Evolutionary conservation across 1,140 invertebrate genomes (phyloP).

Genomic region (Pseudomyrmex cubaensis): DNA sequence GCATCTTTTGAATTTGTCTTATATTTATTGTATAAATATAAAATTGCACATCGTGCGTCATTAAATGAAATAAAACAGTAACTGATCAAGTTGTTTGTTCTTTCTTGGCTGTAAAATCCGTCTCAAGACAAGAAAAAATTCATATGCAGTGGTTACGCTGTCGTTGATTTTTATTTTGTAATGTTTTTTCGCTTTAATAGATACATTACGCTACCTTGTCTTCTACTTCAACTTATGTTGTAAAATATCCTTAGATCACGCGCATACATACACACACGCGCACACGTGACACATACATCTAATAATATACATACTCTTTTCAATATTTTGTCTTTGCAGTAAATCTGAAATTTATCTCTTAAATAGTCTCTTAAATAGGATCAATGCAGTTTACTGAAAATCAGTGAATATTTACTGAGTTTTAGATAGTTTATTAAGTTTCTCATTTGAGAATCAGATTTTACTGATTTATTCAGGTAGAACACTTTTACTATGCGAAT

Average conservation of each 20-base stretch:
- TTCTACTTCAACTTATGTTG: conserved; percentile 61
- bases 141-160: conserved; percentile 1
- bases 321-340: conserved; percentile 64
- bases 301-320: conserved; percentile 34
- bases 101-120: conserved; percentile 5
- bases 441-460: no score
- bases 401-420: no score
- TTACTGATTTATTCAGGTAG: no score
- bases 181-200: conserved; percentile 52
- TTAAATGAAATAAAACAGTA: conserved; percentile 17
- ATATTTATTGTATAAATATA: conserved; percentile 62
- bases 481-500: no score
- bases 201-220: conserved; percentile 62
- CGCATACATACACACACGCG: no score
- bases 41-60: neutral
- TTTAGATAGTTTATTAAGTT: no score
- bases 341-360: conserved; percentile 60
- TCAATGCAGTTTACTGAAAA: no score
- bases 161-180: conserved; percentile 62
- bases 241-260: conserved; percentile 71
- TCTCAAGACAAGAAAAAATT: neutral
- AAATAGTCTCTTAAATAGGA: neutral
- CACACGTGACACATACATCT: conserved; percentile 46
- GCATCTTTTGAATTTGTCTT: conserved; percentile 59
- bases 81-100: neutral